Base-by-base conservation (phyloP, 2,113 vertebrate genomes). In the Aptenodytes patagonicus region DNA sequence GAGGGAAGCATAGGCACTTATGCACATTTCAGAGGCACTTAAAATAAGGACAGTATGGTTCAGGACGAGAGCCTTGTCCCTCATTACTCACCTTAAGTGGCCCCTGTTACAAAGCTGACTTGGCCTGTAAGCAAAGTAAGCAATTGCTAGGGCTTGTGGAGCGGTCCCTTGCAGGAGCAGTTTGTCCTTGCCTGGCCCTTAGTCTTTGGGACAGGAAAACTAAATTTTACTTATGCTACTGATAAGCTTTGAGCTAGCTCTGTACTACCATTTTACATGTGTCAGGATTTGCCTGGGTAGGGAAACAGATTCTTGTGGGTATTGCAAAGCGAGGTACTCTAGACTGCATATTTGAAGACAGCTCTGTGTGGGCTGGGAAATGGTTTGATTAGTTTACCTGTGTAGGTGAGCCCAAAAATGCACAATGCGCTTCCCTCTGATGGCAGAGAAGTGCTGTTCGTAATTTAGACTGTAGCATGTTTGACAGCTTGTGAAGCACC, bases 211-310 rank as follows among this genome's bases (percentile, higher is more conserved):
- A 15, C 19, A 40, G 25, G 36, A 62, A 54, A 49, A 6, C 2
- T 10, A 9, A 49, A 5, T 47, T 25, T 40, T 62, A 31, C 7
- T 51, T 40, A 5, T 2, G 31, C 38, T 82, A 6, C 66, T 61
- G 51, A 3, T 73, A 57, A 70, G 38, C 36, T 44, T 16, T 13
- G 52, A 55, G 44, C 15, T 32, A 34, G 18, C 26, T 64, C 46
- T 77, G 6, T 47, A 2, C 32, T 65, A 6, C 76, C 5, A 0
- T 25, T 88, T 57, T 8, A 3, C 2, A 4, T 9, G 4, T 9
- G 19, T 72, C n/a, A n/a, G 73, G 69, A 42, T 80, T 73, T 84
- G 58, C 25, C 49, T 66, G 47, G 19, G 11, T 1, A 12, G 55
- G 32, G 47, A 31, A 87, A 38, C 3, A 36, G 18, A 16, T 80